These are phyloP conservation scores for Menidia menidia DNA, from an alignment of 2,797 vertebrate genomes.

Conservation along the genomic window DNA sequence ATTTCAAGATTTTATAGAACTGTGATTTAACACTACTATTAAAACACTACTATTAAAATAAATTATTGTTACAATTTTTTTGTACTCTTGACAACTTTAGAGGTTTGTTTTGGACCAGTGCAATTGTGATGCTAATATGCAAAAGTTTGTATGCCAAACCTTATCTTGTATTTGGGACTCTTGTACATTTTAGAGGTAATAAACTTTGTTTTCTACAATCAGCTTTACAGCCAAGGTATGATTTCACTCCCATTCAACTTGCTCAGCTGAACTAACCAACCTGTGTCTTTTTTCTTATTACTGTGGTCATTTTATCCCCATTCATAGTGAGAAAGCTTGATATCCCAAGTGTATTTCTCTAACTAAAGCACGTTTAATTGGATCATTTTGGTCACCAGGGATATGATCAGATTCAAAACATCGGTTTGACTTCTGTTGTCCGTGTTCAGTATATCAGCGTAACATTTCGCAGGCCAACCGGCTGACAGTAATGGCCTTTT, in stretches of 20 bases:
- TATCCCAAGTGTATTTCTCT: background rate
- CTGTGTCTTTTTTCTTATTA: background rate
- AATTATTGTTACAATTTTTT: too few relatives aligned
- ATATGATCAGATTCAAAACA: slow-evolving; percentile 8
- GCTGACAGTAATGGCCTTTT: slow-evolving; percentile 16
- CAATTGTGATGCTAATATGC: background rate
- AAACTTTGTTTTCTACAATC: background rate
- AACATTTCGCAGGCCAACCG: background rate
- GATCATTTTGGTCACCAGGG: background rate
- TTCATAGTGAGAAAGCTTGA: background rate
- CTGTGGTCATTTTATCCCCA: background rate
- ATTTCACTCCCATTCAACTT: background rate
- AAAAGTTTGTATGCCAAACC: background rate
- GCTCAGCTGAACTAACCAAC: background rate
- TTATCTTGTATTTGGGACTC: background rate
- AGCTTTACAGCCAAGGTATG: background rate
- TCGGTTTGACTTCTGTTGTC: background rate
- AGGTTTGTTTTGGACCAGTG: too few relatives aligned
- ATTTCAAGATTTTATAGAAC: too few relatives aligned
- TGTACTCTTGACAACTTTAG: too few relatives aligned
- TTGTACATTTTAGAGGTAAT: background rate
- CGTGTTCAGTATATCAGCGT: background rate
- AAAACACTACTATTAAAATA: too few relatives aligned
- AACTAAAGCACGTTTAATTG: background rate
- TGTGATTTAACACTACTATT: too few relatives aligned